These are phyloP conservation scores for Hipposideros larvatus DNA, from an alignment of 2,797 vertebrate species.

Conservation along the genomic window DNA sequence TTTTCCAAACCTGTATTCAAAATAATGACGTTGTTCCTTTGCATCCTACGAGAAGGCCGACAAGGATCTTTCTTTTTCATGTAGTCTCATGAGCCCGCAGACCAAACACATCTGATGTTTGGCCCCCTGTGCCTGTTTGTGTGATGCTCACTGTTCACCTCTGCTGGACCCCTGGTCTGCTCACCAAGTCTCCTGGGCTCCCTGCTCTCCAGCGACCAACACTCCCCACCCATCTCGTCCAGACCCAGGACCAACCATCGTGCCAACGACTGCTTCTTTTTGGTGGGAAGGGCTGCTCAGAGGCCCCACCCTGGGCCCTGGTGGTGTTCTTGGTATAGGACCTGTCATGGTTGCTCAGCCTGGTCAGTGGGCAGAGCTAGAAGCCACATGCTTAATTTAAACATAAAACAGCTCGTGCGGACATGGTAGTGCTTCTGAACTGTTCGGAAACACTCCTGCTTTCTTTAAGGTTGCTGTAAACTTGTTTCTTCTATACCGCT, in stretches of 20 bases:
- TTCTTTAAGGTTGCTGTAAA: accelerated
- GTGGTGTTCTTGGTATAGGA: neutral
- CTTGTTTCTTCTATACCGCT: accelerated
- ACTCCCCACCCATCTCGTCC: neutral
- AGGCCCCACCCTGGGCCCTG: too few species aligned
- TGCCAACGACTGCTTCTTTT: neutral
- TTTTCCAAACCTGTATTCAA: neutral
- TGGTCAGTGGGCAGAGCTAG: neutral
- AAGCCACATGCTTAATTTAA: neutral
- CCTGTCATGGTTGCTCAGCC: neutral
- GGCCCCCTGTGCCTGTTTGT: neutral
- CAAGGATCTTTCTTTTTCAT: neutral
- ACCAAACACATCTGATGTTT: neutral
- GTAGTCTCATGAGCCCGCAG: neutral
- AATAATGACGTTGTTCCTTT: neutral
- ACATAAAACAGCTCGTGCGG: accelerated
- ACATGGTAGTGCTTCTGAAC: neutral
- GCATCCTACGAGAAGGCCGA: neutral
- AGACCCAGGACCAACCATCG: neutral
- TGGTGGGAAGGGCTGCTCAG: neutral
- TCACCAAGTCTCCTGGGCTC: neutral
- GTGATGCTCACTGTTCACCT: neutral
- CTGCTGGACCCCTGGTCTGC: neutral
- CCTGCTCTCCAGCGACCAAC: neutral
- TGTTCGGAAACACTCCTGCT: too few species aligned